phyloP scores from a whole-genome alignment of 2,113 vertebrate genomes.

The Forbesichthys agassizii region DNA sequence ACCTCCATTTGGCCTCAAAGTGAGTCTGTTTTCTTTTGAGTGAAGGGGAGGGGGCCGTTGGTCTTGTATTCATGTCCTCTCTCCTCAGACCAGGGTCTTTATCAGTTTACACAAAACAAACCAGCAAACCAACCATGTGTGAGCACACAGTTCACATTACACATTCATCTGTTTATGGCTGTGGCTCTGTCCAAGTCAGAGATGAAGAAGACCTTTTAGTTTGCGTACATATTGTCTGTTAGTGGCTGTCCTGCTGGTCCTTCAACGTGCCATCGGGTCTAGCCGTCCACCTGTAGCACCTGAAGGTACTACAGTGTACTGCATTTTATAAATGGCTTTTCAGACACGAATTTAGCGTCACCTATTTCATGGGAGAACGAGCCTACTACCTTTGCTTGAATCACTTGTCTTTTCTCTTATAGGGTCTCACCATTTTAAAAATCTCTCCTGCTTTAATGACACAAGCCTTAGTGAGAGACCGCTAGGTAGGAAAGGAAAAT shows the following conservation, averaged over 20 bases:
- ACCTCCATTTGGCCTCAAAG: conserved; percentile 39
- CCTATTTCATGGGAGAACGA: conserved; percentile 20
- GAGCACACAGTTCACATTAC: conserved; percentile 15
- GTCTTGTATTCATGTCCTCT: conserved; percentile 19
- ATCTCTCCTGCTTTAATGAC: conserved; percentile 5
- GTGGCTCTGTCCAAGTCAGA: conserved; percentile 44
- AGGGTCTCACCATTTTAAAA: conserved; percentile 21
- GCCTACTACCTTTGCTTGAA: conserved; percentile 36
- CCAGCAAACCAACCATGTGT: conserved; percentile 18
- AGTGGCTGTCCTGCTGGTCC: conserved; percentile 14
- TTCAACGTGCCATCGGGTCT: not conserved
- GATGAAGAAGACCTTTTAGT: conserved; percentile 27
- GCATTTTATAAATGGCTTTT: conserved; percentile 17
- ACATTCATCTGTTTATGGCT: conserved; percentile 66
- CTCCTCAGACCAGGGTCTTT: not conserved
- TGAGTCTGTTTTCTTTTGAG: conserved; percentile 20
- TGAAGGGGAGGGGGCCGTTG: conserved; percentile 17
- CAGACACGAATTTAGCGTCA: conserved; percentile 15
- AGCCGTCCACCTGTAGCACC: not conserved
- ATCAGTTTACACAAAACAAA: conserved; percentile 19
- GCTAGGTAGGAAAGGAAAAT: conserved; percentile 24
- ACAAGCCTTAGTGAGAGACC: conserved; percentile 24
- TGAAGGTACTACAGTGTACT: conserved; percentile 1
- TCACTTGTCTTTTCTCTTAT: conserved; percentile 26
- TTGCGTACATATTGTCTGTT: conserved; percentile 53